Evolutionary conservation across 2,888 invertebrate species (phyloP), one percentile per base, ranked within the genome.

Genomic region (Horisme vitalbata): DNA sequence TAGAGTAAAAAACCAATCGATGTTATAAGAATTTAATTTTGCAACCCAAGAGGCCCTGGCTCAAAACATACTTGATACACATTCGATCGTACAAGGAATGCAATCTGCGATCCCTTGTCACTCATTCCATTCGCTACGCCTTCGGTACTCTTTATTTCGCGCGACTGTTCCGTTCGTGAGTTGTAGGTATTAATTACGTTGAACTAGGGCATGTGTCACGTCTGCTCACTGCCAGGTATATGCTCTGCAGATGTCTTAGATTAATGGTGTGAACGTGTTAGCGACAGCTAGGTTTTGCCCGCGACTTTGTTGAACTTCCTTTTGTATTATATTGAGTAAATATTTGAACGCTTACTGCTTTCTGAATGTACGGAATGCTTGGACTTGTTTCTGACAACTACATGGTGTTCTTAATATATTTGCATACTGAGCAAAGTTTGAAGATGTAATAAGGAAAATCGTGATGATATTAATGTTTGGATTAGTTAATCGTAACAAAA

Each of bases 221-320:
- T 52, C 45, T 49, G n/a, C n/a, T n/a, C n/a, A n/a, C n/a, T n/a
- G 28, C 28, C 47, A 24, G 51, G 43, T 49, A 52, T 44, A 32
- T 46, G 33, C 32, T 49, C 36, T 44, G 32, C 27, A 36, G 51
- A 33, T 31, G 36, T 28, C 21, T 14, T 45, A 44, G 49, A 52
- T 55, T 49, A 49, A 52, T 52, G 54, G 30, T 32, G 20, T 18
- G 23, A 37, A 44, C 55, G 52, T 46, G 52, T 26, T 26, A 37
- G 37, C 12, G 11, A 11, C 15, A 32, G 33, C 45, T 38, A 45
- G 28, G 23, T 23, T 38, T 27, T 28, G 21, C 28, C 23, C 20
- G 33, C 23, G 32, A 33, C 45, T 45, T 33, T 38, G 21, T 18
- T 18, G 18, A 18, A 18, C 18, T 18, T 18, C 18, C 18, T 18